Percentiles rank a stretch among this genome's conserved stretches.
These are phyloP conservation scores for Gnathonemus echidnorhynchus DNA, from an alignment of 2,113 vertebrate species.

Conservation along the genomic window DNA sequence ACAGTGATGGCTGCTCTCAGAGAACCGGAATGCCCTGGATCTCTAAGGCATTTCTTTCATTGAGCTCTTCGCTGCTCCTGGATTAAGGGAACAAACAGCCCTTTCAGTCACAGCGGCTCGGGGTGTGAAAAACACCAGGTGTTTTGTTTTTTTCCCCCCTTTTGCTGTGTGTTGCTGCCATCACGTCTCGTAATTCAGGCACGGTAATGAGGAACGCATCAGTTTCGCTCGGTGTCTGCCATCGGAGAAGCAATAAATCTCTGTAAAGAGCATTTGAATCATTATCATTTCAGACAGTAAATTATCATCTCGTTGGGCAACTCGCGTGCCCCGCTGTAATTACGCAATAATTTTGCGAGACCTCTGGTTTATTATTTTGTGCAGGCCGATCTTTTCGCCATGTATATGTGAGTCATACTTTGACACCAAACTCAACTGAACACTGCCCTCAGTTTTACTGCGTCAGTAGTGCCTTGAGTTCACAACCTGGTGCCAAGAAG, in stretches of 20 bases:
- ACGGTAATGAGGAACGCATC: slow-evolving; percentile 8
- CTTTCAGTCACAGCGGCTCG: background rate
- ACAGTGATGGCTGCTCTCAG: background rate
- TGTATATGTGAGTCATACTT: background rate
- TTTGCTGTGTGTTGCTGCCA: background rate
- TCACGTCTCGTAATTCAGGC: background rate
- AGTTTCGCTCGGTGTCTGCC: background rate
- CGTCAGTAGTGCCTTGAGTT: background rate
- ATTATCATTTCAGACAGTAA: slow-evolving; percentile 25
- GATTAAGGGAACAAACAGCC: background rate
- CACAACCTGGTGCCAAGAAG: background rate
- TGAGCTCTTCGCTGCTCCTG: background rate
- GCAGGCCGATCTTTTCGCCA: background rate
- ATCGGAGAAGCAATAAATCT: slow-evolving; percentile 16
- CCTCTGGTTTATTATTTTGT: background rate
- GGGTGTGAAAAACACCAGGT: background rate
- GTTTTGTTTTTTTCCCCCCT: background rate
- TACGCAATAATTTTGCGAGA: background rate
- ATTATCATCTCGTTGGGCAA: slow-evolving; percentile 21
- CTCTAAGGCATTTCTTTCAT: background rate
- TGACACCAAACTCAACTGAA: background rate
- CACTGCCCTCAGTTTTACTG: background rate
- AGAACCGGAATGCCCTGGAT: background rate
- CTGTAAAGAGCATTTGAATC: slow-evolving; percentile 22
- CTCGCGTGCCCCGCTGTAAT: background rate